Evolutionary conservation across 2,888 invertebrate species (phyloP), one percentile per base, ranked within the genome.

Genomic region (Sympetrum striolatum): DNA sequence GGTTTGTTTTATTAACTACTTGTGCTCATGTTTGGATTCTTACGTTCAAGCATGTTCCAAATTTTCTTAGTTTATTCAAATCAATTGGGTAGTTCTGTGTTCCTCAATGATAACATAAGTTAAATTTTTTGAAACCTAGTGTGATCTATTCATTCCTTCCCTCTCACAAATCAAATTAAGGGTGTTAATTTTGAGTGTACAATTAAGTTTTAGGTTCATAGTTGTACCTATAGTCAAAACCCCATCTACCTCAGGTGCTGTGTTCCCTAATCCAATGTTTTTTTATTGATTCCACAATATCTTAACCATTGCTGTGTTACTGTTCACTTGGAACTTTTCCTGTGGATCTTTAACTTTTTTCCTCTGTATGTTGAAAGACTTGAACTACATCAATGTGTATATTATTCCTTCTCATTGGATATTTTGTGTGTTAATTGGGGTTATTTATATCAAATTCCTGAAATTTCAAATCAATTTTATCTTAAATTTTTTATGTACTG

Each of bases 211-310:
- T 86, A 60, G 86, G 39, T 60, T 37, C 58, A 60, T n/a, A 64
- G 31, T 60, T 60, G 86, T 86, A 37, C 86, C 86, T 86, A 86
- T 86, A 86, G 86, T 86, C 86, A 86, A 86, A 86, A 64, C 60
- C 35, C 86, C 60, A 60, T 86, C 86, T 86, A 86, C 86, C 86
- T 86, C 86, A 60, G 86, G 86, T 86, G 58, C 86, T 86, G 86
- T 86, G 37, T 86, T 86, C 60, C 86, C 86, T 86, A 22, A 86
- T 86, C 37, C 37, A 64, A 60, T 86, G 58, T 82, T 86, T 86
- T 64, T 86, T 39, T 37, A 86, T 60, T 86, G 35, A 86, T 86
- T 58, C 48, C 39, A 25, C 25, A 22, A 18, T 53, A 31, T 35
- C 31, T 37, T 35, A 86, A 64, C 39, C 22, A 37, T 86, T 60